phyloP scores from a whole-genome alignment of 92 coral and sea anemone genomes.

The Palythoa grandiflora region DNA sequence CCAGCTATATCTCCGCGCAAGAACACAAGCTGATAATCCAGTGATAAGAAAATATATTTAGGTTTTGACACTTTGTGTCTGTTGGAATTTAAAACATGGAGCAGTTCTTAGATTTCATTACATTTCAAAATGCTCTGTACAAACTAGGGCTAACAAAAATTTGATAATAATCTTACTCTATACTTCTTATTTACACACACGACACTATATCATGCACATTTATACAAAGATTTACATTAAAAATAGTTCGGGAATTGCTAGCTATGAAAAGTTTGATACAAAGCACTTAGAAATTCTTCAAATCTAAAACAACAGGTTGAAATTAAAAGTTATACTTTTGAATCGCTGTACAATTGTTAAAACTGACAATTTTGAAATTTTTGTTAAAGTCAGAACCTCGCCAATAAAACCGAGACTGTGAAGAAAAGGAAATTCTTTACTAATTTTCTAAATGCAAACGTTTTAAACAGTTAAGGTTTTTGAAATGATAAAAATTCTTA shows the following conservation, averaged over 20 bases:
- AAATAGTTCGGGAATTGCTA: neutral
- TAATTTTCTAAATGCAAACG: neutral
- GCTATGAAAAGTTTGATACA: conserved; percentile 6
- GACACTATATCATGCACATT: conserved; percentile 18
- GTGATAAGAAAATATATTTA: conserved; percentile 27
- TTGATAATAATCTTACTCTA: conserved; percentile 12
- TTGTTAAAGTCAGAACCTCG: neutral
- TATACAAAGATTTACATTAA: conserved; percentile 40
- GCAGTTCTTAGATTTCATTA: neutral
- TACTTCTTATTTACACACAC: conserved; percentile 38
- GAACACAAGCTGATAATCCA: conserved; percentile 12
- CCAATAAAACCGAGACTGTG: neutral
- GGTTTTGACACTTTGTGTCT: conserved; percentile 35
- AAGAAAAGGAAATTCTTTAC: neutral
- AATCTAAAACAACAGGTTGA: neutral
- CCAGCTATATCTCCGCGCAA: neutral
- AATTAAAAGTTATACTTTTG: neutral
- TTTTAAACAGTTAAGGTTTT: no score
- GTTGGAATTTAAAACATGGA: conserved; percentile 2
- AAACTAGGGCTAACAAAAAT: conserved; percentile 22
- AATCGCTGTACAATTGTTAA: neutral
- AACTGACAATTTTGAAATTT: neutral
- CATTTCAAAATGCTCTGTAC: conserved; percentile 44
- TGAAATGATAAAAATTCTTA: no score
- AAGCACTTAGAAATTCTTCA: conserved; percentile 28